Evolutionary conservation across 2,113 vertebrate genomes (phyloP), one percentile per base, ranked within the genome.

Genomic region (Ivindomyrus marchei): DNA sequence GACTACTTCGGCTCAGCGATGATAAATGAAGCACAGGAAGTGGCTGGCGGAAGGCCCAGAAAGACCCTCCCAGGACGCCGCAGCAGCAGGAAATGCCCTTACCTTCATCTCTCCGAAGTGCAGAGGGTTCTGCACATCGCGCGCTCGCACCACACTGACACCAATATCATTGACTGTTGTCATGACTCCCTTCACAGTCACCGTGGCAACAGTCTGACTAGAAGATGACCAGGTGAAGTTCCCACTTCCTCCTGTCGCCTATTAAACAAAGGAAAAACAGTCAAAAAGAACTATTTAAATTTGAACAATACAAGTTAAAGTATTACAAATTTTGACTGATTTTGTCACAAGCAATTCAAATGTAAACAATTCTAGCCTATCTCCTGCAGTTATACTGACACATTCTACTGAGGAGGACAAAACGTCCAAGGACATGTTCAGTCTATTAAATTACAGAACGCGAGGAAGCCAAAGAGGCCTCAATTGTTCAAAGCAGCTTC

Each of bases 151-250:
- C 8, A 96, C 86, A 27, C 98, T 98, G 92, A 98, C 46, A 0
- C 98, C 98, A 1, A 95, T 94, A 87, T 98, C 97, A 17, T 94
- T 97, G 85, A 97, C 97, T 0, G 98, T 99, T 24, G 96, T 97
- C 97, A 99, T 97, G 56, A 97, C 92, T 0, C 98, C 98, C 92
- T 97, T 99, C 45, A 97, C 97, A 0, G 98, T 99, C 91, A 99
- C 97, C 0, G 97, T 97, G 91, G 98, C 97, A 3, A 99, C 97
- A 49, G 94, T 91, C 17, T 94, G 92, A 92, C 95, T 97, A 21
- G 98, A 98, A 0, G 94, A 98, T 7, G 97, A 97, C 98, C 98
- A 99, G 92, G 95, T 98, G 94, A 99, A 99, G 93, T 99, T 99
- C 31, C 98, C 98, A 90, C 98, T 99, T 80, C 98, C 98, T 47